phyloP scores from a whole-genome alignment of 2,888 invertebrate genomes.

The Monoplex corrugatus region DNA sequence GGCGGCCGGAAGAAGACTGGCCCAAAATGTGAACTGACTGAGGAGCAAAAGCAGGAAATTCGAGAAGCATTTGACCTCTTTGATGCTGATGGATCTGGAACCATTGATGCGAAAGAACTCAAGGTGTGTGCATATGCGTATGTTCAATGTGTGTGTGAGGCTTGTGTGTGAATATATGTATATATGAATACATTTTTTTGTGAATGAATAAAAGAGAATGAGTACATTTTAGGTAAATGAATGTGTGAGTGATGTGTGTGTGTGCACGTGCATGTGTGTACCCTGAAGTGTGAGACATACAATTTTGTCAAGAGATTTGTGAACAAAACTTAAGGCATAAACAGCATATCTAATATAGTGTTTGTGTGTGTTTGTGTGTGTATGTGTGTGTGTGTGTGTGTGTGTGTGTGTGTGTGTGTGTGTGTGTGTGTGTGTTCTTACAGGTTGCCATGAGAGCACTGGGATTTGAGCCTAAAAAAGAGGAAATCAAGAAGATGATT shows the following conservation, averaged over 20 bases:
- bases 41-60: slow-evolving; percentile 95
- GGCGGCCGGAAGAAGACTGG: slow-evolving; percentile 80
- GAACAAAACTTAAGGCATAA: too few relatives aligned
- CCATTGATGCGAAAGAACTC: slow-evolving; percentile 95
- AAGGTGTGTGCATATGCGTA: slow-evolving; percentile 85
- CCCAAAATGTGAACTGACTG: slow-evolving; percentile 87
- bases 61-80: slow-evolving; percentile 97
- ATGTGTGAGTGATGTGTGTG: not conserved
- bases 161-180: not conserved
- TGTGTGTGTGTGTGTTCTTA: slow-evolving; percentile 30
- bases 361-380: too few relatives aligned
- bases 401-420: not conserved
- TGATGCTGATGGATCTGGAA: slow-evolving; percentile 93
- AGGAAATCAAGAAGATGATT: slow-evolving; percentile 97
- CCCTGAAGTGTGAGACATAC: too few relatives aligned
- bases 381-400: slow-evolving; percentile 3
- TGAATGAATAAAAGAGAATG: too few relatives aligned
- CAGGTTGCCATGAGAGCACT: slow-evolving; percentile 93
- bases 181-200: slow-evolving; percentile 29
- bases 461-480: slow-evolving; percentile 98
- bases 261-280: not conserved
- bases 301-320: too few relatives aligned
- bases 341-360: too few relatives aligned
- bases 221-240: not conserved
- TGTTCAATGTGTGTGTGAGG: not conserved